Base-by-base conservation (phyloP, 1,140 invertebrate genomes). In the Wasmannia auropunctata region DNA sequence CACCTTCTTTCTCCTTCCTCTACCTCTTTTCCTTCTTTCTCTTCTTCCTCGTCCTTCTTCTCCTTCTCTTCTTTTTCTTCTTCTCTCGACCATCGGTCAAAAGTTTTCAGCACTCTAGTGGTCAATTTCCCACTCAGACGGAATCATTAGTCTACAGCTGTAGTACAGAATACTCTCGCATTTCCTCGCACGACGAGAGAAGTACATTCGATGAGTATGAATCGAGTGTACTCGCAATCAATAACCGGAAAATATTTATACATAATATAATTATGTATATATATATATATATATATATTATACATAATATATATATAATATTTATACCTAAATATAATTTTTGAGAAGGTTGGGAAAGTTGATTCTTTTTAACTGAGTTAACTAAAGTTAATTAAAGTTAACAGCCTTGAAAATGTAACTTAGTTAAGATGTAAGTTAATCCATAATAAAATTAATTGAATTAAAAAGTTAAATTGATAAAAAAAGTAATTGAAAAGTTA, bases 51-150 rank as follows among this genome's bases (percentile, higher is more conserved):
- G n/a, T n/a, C 11, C 11, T 75, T 85, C 67, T 86, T 43, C 37
- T 51, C 65, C 70, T 77, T 60, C 25, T 60, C 65, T 77, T 88
- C 86, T 60, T 62, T 60, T 62, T 79, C n/a, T 65, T 58, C 34
- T 60, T 88, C 89, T 74, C 79, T 90, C 86, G 93, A 88, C 84
- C 88, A 92, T 63, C 86, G 91, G 91, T 86, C 91, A 91, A 93
- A 93, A 89, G 90, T 92, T 93, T 94, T 94, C 90, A 94, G 86
- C 92, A 79, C 90, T 91, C 91, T 90, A 92, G 91, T 92, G 93
- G 93, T 94, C 93, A 94, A 94, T 94, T 94, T 94, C 90, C 94
- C 92, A 93, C 94, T 94, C 94, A 94, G 94, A 94, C 94, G 84
- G 90, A 94, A 93, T 93, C 91, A 93, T 93, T 94, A 93, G 92